Conservation (phyloP, 2,888 invertebrate genomes). For the Pardosa pseudoannulata region DNA sequence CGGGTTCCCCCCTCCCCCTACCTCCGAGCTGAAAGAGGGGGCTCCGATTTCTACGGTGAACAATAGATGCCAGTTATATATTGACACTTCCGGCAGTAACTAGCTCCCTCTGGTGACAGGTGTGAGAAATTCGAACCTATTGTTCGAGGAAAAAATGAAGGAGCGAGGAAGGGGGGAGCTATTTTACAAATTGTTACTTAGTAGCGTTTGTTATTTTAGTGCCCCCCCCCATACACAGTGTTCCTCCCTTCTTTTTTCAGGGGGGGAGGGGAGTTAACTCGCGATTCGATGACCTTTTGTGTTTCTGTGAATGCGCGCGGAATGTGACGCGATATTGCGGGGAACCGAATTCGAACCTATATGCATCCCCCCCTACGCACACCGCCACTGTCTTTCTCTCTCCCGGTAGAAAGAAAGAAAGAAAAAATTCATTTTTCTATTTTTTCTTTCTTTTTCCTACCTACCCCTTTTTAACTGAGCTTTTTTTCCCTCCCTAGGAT, state of each 20-base stretch:
- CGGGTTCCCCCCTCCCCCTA: conserved; percentile 17
- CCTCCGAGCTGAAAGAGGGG: conserved; percentile 56
- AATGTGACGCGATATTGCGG: conserved; percentile 10
- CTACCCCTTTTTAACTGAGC: background rate
- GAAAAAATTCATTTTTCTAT: background rate
- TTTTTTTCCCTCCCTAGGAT: too few relatives aligned
- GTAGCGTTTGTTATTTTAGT: conserved; percentile 68
- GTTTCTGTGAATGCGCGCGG: conserved; percentile 27
- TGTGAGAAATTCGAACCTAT: conserved; percentile 71
- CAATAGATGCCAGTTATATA: conserved; percentile 72
- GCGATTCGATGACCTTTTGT: conserved; percentile 68
- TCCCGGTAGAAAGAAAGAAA: too few relatives aligned
- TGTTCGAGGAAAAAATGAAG: conserved; percentile 37
- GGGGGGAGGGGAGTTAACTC: too few relatives aligned
- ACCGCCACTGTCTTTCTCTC: too few relatives aligned
- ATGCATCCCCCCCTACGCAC: too few relatives aligned
- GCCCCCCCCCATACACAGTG: conserved; percentile 33
- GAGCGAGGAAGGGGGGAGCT: conserved; percentile 25
- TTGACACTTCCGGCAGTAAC: conserved; percentile 73
- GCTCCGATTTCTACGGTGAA: conserved; percentile 67
- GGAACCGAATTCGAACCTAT: background rate
- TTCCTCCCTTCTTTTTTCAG: background rate
- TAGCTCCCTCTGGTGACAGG: conserved; percentile 73
- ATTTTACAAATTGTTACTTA: conserved; percentile 72
- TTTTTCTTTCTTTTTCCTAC: too few relatives aligned